Conservation (phyloP, 2,113 vertebrate species). For the Scalopus aquaticus region DNA sequence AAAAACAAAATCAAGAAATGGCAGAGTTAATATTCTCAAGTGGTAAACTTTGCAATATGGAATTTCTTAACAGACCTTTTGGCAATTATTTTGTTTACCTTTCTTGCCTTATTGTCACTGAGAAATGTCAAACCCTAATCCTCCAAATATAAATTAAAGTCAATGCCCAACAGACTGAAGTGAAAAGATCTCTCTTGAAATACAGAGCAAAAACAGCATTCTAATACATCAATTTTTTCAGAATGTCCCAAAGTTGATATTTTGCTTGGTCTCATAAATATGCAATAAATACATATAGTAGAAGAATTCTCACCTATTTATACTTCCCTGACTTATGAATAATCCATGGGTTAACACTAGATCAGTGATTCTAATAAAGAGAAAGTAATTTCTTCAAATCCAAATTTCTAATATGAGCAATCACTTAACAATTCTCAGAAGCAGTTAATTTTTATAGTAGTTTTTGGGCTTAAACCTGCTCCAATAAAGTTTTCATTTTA, state of each 20-base stretch:
- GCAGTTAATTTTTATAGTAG: background rate
- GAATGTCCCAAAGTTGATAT: background rate
- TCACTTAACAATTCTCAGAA: background rate
- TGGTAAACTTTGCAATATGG: background rate
- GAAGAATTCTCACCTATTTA: background rate
- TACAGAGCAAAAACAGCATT: background rate
- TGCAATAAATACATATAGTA: background rate
- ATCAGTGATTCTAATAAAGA: background rate
- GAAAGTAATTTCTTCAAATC: background rate
- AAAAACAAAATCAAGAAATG: background rate
- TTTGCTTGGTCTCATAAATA: background rate
- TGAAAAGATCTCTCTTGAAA: background rate
- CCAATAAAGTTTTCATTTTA: background rate
- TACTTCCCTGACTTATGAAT: background rate
- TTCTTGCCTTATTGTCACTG: background rate
- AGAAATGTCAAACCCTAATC: background rate
- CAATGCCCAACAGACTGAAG: background rate
- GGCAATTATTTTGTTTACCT: slow-evolving; percentile 1
- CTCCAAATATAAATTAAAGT: background rate
- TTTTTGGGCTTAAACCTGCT: background rate
- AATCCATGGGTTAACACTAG: background rate
- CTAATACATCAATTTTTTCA: background rate
- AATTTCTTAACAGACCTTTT: background rate
- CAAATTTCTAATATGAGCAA: background rate
- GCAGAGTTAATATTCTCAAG: background rate